These are phyloP conservation scores for Emydura subglobosa DNA, from an alignment of 2,113 vertebrate genomes.

Conservation along the genomic window DNA sequence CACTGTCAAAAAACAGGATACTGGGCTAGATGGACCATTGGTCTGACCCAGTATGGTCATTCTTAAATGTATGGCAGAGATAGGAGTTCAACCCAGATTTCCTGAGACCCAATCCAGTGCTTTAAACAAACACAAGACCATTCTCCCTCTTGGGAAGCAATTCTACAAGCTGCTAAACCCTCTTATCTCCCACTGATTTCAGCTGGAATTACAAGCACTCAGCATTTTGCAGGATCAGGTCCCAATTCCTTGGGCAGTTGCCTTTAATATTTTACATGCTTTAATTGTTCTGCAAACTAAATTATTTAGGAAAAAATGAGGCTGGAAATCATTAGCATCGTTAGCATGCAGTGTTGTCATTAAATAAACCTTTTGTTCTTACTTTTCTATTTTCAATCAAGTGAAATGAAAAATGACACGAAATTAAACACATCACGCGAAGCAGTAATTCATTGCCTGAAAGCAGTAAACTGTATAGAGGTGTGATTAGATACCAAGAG, in stretches of 20 bases:
- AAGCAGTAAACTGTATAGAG: conserved; percentile 34
- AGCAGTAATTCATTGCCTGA: conserved; percentile 16
- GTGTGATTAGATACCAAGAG: conserved; percentile 10
- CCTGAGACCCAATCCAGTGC: neutral
- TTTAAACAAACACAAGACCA: neutral
- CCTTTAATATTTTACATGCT: conserved; percentile 50
- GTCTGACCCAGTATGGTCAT: neutral
- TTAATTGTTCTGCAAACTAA: conserved; percentile 36
- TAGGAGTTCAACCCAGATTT: neutral
- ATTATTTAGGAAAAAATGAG: conserved; percentile 39
- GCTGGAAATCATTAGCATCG: conserved; percentile 13
- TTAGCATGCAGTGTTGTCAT: conserved; percentile 43
- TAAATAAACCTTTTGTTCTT: conserved; percentile 30
- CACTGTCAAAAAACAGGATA: neutral
- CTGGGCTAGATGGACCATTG: neutral
- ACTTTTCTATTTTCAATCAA: conserved; percentile 55
- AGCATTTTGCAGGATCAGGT: conserved; percentile 37
- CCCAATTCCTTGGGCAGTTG: conserved; percentile 18
- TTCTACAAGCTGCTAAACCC: neutral
- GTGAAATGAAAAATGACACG: conserved; percentile 49
- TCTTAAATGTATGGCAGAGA: neutral
- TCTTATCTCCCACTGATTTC: neutral
- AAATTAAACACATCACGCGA: conserved; percentile 37
- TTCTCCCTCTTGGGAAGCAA: neutral
- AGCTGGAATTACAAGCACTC: neutral